Conservation (phyloP, 2,888 invertebrate species). For the Watsonalla cultraria region DNA sequence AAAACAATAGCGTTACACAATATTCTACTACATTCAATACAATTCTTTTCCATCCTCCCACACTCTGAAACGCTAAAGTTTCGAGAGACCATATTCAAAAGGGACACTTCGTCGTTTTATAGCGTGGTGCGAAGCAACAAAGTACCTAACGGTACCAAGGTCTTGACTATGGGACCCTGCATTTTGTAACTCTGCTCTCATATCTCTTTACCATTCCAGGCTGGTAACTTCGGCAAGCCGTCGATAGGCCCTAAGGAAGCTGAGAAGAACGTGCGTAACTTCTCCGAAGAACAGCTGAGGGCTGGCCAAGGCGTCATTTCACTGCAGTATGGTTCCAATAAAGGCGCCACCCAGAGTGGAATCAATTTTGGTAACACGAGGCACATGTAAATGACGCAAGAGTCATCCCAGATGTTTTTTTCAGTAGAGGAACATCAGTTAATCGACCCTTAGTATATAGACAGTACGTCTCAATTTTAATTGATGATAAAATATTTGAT, state of each 20-base stretch:
- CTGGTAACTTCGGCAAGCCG: constrained; percentile 89
- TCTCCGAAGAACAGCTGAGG: constrained; percentile 95
- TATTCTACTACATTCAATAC: too few relatives aligned
- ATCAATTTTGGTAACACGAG: constrained; percentile 98
- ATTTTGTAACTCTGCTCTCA: background rate
- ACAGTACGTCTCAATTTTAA: too few relatives aligned
- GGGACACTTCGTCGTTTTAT: too few relatives aligned
- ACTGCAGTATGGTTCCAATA: constrained; percentile 97
- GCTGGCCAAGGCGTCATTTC: constrained; percentile 96
- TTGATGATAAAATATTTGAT: too few relatives aligned
- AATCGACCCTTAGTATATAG: too few relatives aligned
- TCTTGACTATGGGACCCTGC: background rate
- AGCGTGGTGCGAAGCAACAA: too few relatives aligned
- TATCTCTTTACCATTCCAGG: constrained; percentile 68
- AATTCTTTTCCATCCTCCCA: too few relatives aligned
- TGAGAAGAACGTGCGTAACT: constrained; percentile 95
- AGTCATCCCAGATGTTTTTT: background rate
- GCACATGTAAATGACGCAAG: constrained; percentile 87
- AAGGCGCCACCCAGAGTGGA: constrained; percentile 97
- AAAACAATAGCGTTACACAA: too few relatives aligned
- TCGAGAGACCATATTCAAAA: too few relatives aligned
- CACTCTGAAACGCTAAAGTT: too few relatives aligned
- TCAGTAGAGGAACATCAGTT: constrained; percentile 1
- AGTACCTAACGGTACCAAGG: background rate
- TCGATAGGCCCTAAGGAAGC: constrained; percentile 97